Evolutionary conservation across 2,888 invertebrate species (phyloP), one percentile per base, ranked within the genome.

Genomic region (Agonopterix alstromeriana): DNA sequence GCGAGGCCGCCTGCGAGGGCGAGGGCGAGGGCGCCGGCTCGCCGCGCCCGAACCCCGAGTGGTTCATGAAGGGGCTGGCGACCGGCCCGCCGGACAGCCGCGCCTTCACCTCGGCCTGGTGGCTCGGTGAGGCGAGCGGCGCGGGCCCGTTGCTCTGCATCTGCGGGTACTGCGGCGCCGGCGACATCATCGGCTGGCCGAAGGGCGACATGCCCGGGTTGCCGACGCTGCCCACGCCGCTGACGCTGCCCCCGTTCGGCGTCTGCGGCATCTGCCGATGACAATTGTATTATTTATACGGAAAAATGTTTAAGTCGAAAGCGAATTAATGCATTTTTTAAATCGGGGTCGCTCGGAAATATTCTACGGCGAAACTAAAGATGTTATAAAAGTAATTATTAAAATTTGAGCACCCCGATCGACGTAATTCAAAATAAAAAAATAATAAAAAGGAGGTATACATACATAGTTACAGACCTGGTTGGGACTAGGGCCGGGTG

Each of bases 401-500:
- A 5, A 27, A 27, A 27, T 5, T 27, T 27, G 27, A 27, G 27
- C 27, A 27, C 27, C 27, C 27, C 27, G 27, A 27, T 7, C 5
- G 27, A 27, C 5, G 5, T 27, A 5, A 27, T 5, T 27, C 0
- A 5, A 27, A 27, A 27, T 27, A 27, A 27, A 27, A 27, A 27
- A 27, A 27, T 27, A 27, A 27, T 27, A 27, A 27, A 27, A 27
- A 27, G 27, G 7, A 27, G 27, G 27, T 5, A 27, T 27, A 27
- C 27, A 27, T 27, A 27, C 27, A 27, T 27, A 27, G 27, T 27
- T 27, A 38, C 55, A 40, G 50, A 77, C 79, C 58, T 92, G 91
- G 48, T 93, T 94, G 5, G 95, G 95, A 77, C 94, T 94, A 4
- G 94, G 95, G 5, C 94, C 95, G 0, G 95, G 93, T 40, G 94